These are phyloP conservation scores for Sebastes oblongus DNA, from an alignment of 2,797 vertebrate species.

Conservation along the genomic window DNA sequence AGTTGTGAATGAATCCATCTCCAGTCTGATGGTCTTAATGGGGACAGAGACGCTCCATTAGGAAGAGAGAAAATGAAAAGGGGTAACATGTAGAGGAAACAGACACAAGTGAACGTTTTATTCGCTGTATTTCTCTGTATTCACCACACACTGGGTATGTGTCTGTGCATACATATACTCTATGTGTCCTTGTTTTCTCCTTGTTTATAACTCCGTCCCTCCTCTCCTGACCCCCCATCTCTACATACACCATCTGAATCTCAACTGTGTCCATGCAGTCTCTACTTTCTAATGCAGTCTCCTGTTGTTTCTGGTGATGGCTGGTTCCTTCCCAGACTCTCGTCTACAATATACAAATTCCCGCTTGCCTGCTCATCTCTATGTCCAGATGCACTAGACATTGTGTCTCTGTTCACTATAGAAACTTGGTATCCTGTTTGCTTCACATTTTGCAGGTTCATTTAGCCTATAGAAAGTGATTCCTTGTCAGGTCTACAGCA, in stretches of 20 bases:
- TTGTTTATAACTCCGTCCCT: conserved; percentile 19
- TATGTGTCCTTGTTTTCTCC: conserved; percentile 18
- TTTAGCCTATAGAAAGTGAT: neutral
- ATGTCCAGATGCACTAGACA: neutral
- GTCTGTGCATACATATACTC: neutral
- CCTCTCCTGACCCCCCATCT: conserved; percentile 11
- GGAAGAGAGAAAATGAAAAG: conserved; percentile 11
- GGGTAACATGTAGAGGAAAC: neutral
- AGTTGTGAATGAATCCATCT: conserved; percentile 43
- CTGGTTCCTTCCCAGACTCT: conserved; percentile 31
- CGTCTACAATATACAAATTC: conserved; percentile 25
- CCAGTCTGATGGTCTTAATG: conserved; percentile 41
- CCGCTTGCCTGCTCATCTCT: conserved; percentile 12
- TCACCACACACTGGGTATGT: neutral
- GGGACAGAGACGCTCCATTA: conserved; percentile 12
- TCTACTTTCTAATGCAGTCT: conserved; percentile 28
- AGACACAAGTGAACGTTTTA: neutral
- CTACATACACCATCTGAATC: conserved; percentile 44
- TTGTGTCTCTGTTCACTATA: conserved; percentile 6
- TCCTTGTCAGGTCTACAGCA: neutral
- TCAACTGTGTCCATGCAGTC: conserved; percentile 28
- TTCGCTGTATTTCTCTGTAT: conserved; percentile 2
- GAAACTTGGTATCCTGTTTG: conserved; percentile 1
- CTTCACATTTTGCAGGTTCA: neutral
- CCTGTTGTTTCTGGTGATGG: conserved; percentile 15